Evolutionary conservation across 1,140 invertebrate species (phyloP), one percentile per base, ranked within the genome.

Genomic region (Caenorhabditis latens): DNA sequence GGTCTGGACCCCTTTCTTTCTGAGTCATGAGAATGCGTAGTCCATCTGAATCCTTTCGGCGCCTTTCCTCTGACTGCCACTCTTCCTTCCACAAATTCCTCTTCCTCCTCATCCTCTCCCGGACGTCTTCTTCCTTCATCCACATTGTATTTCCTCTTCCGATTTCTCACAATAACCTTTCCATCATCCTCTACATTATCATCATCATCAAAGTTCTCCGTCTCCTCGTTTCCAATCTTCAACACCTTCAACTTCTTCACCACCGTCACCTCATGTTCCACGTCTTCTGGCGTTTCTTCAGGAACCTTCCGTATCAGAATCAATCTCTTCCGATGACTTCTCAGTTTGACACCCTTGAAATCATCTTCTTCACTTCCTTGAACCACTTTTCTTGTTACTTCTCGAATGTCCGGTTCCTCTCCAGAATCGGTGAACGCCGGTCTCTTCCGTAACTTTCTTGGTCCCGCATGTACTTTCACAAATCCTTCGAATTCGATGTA

Each of bases 401-500:
- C 67, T 46, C 67, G 40, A 48, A 75, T 75, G 4, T 46, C 67
- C 21, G 67, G 67, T 32, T 75, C 67, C n/a, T 75, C 67, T 5
- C 42, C 67, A 48, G 67, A 75, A 75, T 75, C 67, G 1, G 67
- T 46, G 67, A 75, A 75, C 9, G 1, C 46, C n/a, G 67, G 42
- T n/a, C 19, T 16, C n/a, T 75, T 75, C 46, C 67, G 14, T 11
- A 75, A 13, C 46, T 75, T 75, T 43, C 67, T 9, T 9, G 67
- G 43, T 3, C 6, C 14, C 46, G 13, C 67, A 19, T 24, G 67
- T 9, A 75, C 67, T 19, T 75, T 75, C 13, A 75, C 67, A 19
- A 46, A 75, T 46, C 67, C 67, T 75, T 75, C 67, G 24, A 75
- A 75, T n/a, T 75, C 67, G n/a, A 75, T 75, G 43, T 75, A 75